Conservation (phyloP, 2,797 vertebrate genomes). For the Coregonus ussuriensis region DNA sequence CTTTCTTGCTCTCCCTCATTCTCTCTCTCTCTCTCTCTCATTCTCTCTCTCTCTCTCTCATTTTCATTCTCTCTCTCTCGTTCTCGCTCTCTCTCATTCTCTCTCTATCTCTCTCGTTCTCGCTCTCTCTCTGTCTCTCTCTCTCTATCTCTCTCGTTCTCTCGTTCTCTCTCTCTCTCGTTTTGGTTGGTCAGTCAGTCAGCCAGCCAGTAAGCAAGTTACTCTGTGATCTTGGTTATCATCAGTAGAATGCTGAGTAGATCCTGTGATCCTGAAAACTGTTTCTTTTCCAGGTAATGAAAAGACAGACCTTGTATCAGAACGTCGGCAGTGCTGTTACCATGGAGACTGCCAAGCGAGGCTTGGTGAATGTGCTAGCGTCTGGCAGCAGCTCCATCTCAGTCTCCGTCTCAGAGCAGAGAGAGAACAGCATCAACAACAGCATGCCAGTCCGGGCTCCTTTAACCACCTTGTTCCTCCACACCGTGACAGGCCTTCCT, state of each 20-base stretch:
- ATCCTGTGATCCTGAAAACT: slow-evolving; percentile 53
- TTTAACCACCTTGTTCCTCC: slow-evolving; percentile 82
- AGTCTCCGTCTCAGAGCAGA: slow-evolving; percentile 58
- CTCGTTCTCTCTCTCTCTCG: background rate
- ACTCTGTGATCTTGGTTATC: slow-evolving; percentile 45
- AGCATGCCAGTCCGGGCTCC: slow-evolving; percentile 73
- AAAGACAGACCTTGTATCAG: slow-evolving; percentile 58
- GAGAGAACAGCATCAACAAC: slow-evolving; percentile 70
- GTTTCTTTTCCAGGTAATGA: slow-evolving; percentile 80
- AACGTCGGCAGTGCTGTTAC: slow-evolving; percentile 77
- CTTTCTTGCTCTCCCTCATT: too few relatives aligned
- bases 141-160: too few relatives aligned
- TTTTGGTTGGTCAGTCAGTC: background rate
- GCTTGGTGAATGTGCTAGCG: slow-evolving; percentile 67
- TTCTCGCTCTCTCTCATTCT: background rate
- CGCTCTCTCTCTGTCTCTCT: background rate
- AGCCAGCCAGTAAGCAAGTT: slow-evolving; percentile 35
- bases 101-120: slow-evolving; percentile 22
- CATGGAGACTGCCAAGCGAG: slow-evolving; percentile 83
- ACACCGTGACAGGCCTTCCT: slow-evolving; percentile 79
- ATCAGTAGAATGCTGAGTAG: slow-evolving; percentile 46
- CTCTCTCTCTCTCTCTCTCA: too few relatives aligned
- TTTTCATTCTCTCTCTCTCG: slow-evolving; percentile 12
- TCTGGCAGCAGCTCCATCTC: slow-evolving; percentile 53
- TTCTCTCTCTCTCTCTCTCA: slow-evolving; percentile 13